Conservation (phyloP, 2,113 vertebrate species). For the Tamias sibiricus region DNA sequence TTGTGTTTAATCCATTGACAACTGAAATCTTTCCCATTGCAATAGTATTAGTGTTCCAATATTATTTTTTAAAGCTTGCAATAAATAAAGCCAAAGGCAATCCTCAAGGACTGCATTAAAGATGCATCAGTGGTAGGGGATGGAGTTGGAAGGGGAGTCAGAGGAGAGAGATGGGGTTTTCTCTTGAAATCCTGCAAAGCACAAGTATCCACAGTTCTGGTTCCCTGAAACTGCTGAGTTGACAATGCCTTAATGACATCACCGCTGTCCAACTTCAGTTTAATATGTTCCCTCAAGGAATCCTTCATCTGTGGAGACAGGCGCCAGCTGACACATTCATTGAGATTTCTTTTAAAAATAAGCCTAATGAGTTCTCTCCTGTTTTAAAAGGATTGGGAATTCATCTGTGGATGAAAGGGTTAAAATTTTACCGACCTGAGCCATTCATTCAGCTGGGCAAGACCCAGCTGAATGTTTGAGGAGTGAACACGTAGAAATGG, state of each 20-base stretch:
- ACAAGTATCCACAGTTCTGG: slow-evolving; percentile 57
- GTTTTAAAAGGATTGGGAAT: slow-evolving; percentile 10
- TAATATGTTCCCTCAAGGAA: slow-evolving; percentile 56
- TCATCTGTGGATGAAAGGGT: slow-evolving; percentile 46
- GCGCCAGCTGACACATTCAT: background rate
- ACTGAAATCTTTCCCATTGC: slow-evolving; percentile 77
- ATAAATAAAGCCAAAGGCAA: slow-evolving; percentile 80
- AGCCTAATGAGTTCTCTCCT: background rate
- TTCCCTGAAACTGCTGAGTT: slow-evolving; percentile 53
- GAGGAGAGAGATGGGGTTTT: slow-evolving; percentile 28
- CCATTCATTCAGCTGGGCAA: background rate
- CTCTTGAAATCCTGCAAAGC: slow-evolving; percentile 76
- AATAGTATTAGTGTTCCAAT: slow-evolving; percentile 76
- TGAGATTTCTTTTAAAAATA: background rate
- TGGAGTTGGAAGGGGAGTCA: background rate
- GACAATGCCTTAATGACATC: slow-evolving; percentile 48
- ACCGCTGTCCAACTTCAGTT: slow-evolving; percentile 57
- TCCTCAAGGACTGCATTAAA: slow-evolving; percentile 80
- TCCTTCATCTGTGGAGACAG: background rate
- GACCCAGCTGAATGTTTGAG: background rate
- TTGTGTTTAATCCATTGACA: slow-evolving; percentile 1
- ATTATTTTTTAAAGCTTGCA: slow-evolving; percentile 83
- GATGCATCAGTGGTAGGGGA: slow-evolving; percentile 45
- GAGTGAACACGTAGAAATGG: background rate
- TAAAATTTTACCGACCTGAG: slow-evolving; percentile 9